These are phyloP conservation scores for Laticauda colubrina DNA, from an alignment of 2,113 vertebrate species.

Conservation along the genomic window DNA sequence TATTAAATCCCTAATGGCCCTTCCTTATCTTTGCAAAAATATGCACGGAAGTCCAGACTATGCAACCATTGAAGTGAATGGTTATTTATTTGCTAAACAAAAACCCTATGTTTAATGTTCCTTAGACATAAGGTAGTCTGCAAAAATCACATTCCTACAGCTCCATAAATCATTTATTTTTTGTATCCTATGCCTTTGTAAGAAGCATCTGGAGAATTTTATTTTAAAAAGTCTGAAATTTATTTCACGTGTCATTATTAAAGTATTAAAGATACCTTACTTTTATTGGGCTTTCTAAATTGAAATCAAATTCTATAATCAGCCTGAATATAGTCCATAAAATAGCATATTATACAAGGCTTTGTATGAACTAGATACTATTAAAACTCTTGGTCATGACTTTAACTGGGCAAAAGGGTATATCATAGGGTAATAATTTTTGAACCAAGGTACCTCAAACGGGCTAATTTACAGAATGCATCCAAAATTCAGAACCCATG, in stretches of 20 bases:
- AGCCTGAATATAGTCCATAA: conserved; percentile 54
- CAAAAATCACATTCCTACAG: conserved; percentile 92
- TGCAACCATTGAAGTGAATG: conserved; percentile 95
- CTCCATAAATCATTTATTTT: conserved; percentile 99
- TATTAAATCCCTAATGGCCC: conserved; percentile 99
- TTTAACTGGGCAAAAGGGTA: not conserved
- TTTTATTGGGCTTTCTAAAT: conserved; percentile 70
- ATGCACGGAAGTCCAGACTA: conserved; percentile 95
- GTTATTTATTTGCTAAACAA: conserved; percentile 99
- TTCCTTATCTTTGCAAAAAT: conserved; percentile 94
- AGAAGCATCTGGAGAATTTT: conserved; percentile 83
- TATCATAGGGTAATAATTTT: not conserved
- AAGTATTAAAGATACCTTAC: conserved; percentile 77
- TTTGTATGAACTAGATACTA: conserved; percentile 52
- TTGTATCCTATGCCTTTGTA: conserved; percentile 97
- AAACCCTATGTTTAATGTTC: conserved; percentile 99
- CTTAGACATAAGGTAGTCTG: conserved; percentile 99
- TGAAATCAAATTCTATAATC: conserved; percentile 68
- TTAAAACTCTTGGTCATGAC: not conserved
- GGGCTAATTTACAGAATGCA: not conserved
- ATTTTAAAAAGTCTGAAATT: conserved; percentile 61
- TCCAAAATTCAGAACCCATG: not conserved
- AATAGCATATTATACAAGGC: conserved; percentile 30
- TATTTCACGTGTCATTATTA: conserved; percentile 70
- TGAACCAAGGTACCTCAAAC: not conserved